These are phyloP conservation scores for Speoplatyrhinus poulsoni DNA, from an alignment of 2,113 vertebrate species.

Conservation along the genomic window DNA sequence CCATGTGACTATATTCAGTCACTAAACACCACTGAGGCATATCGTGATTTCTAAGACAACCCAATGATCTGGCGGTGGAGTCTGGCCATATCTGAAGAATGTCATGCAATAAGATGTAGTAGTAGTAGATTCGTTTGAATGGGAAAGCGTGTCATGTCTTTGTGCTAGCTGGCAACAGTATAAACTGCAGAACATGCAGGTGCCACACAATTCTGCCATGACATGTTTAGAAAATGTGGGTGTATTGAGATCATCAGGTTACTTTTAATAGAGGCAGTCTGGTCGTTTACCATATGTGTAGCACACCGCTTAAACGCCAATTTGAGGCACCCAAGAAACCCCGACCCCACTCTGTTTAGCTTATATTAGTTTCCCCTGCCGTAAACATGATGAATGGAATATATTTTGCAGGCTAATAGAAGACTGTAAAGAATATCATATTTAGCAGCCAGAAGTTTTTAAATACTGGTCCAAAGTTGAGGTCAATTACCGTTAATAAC, in stretches of 20 bases:
- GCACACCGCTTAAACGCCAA: constrained; percentile 3
- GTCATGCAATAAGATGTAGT: constrained; percentile 27
- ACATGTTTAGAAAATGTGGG: too few species aligned
- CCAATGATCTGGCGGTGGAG: constrained; percentile 20
- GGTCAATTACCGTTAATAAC: constrained; percentile 61
- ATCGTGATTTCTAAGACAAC: constrained; percentile 35
- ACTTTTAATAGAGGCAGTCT: constrained; percentile 15
- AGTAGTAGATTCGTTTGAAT: not conserved
- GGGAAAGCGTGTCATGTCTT: not conserved
- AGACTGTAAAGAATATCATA: constrained; percentile 52
- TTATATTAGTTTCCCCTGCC: not conserved
- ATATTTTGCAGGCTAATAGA: constrained; percentile 58
- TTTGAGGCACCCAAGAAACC: constrained; percentile 13
- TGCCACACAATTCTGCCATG: not conserved
- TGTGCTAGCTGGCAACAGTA: constrained; percentile 8
- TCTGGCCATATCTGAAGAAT: constrained; percentile 28
- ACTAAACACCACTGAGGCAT: constrained; percentile 38
- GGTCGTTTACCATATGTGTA: constrained; percentile 8
- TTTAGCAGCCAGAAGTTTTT: constrained; percentile 47
- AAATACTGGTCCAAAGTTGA: constrained; percentile 48
- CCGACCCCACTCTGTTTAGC: not conserved
- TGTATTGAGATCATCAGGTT: not conserved
- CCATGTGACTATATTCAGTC: constrained; percentile 56
- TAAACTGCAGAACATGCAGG: not conserved
- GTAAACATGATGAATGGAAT: constrained; percentile 66